These are phyloP conservation scores for Malthinus seriepunctatus DNA, from an alignment of 2,888 invertebrate species.

Conservation along the genomic window DNA sequence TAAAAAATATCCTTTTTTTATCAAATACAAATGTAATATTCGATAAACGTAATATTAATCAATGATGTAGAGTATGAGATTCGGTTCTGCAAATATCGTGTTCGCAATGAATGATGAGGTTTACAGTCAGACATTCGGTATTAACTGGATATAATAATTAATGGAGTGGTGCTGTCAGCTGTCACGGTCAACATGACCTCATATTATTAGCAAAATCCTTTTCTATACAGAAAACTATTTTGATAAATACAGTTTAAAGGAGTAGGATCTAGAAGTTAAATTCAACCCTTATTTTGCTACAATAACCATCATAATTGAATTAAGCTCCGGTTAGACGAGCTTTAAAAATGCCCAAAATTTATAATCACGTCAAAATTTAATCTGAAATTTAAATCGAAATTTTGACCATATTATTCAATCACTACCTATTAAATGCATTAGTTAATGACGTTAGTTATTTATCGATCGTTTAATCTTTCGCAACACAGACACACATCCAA, in stretches of 20 bases:
- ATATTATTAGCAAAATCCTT: slow-evolving; percentile 33
- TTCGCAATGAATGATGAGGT: slow-evolving; percentile 39
- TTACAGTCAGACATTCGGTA: slow-evolving; percentile 34
- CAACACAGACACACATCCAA: background rate
- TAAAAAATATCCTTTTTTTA: slow-evolving; percentile 14
- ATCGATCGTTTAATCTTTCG: slow-evolving; percentile 21
- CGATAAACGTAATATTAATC: slow-evolving; percentile 32
- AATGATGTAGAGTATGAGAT: slow-evolving; percentile 28
- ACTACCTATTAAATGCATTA: slow-evolving; percentile 38
- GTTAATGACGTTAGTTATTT: slow-evolving; percentile 26
- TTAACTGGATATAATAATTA: slow-evolving; percentile 42
- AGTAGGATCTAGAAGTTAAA: background rate
- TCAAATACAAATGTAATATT: slow-evolving; percentile 16
- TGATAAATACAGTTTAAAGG: slow-evolving; percentile 9
- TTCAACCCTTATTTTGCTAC: slow-evolving; percentile 23
- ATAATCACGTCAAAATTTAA: slow-evolving; percentile 25
- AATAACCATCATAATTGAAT: slow-evolving; percentile 23
- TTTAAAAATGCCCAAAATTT: slow-evolving; percentile 21
- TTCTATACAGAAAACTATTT: slow-evolving; percentile 22
- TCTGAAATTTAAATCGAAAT: slow-evolving; percentile 14
- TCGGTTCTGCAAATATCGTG: slow-evolving; percentile 30
- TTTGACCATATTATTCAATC: slow-evolving; percentile 41
- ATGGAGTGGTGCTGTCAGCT: slow-evolving; percentile 42
- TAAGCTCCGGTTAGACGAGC: slow-evolving; percentile 20
- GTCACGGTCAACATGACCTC: slow-evolving; percentile 38